Evolutionary conservation across 2,113 vertebrate genomes (phyloP), one percentile per base, ranked within the genome.

Genomic region (Mastomys natalensis): DNA sequence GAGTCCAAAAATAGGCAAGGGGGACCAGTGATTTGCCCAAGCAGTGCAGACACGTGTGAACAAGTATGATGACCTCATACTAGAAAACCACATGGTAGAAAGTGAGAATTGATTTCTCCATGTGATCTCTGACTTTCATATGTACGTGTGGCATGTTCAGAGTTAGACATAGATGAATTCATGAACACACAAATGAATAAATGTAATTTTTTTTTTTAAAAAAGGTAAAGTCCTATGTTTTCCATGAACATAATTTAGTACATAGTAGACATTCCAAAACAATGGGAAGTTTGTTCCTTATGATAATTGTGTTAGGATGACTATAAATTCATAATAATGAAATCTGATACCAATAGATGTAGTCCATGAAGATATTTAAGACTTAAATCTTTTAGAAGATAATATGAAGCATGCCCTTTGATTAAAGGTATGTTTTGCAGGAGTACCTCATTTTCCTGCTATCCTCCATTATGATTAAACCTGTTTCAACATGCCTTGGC

Each of bases 341-440:
- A 85, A 78, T 88, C 2, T 60, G 4, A 88, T 15, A 48, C 1
- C 9, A 64, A 51, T 51, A 31, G 7, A 7, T 93, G 55, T 19
- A 88, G 37, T 87, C 17, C 4, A 62, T 48, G 31, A 19, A 40
- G 11, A 74, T 48, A 70, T 84, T 76, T 90, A 84, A 80, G n/a
- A 89, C 72, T 34, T 74, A 85, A 66, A 55, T 92, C 17, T 93
- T 95, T 86, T n/a, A 51, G 13, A 66, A 87, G 26, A 22, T 78
- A 89, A 45, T 55, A 55, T 31, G 4, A 34, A 17, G 40, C 9
- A 58, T 26, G 0, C 26, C 48, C 11, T 64, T 78, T 40, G 22
- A 13, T 55, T 73, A 31, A 62, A 40, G 26, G 16, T 68, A 3
- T 26, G 8, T 72, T 82, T 12, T 74, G 2, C 2, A 68, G 0